Conservation (phyloP, 2,797 vertebrate genomes). For the Lophius americanus region DNA sequence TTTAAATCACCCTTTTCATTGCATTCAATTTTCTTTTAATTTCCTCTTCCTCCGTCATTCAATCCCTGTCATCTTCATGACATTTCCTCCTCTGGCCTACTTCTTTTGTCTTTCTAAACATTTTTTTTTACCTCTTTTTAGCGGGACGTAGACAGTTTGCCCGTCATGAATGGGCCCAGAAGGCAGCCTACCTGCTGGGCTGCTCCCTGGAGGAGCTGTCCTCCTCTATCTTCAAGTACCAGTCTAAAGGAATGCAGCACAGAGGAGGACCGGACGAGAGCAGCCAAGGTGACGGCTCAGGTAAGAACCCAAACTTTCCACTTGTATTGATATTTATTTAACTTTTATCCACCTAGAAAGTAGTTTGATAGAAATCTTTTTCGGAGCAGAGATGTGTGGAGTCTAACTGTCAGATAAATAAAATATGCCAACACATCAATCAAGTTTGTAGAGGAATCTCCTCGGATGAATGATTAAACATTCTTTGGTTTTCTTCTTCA, state of each 20-base stretch:
- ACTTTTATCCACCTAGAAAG: no score
- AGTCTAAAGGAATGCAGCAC: constrained; percentile 90
- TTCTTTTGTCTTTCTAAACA: neutral
- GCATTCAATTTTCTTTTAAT: neutral
- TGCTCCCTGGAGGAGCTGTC: constrained; percentile 95
- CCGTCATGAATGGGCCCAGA: constrained; percentile 97
- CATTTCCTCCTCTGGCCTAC: neutral
- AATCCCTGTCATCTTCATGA: neutral
- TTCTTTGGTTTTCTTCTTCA: no score
- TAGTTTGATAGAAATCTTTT: no score
- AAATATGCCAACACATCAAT: no score
- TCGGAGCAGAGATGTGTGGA: no score
- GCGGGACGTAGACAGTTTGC: constrained; percentile 96
- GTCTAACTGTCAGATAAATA: no score
- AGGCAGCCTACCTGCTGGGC: constrained; percentile 94
- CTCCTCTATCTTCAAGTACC: constrained; percentile 94
- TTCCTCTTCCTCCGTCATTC: neutral
- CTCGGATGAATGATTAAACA: no score
- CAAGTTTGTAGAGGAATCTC: no score
- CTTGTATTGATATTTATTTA: neutral
- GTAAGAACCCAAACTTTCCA: constrained; percentile 63
- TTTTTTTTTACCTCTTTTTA: constrained; percentile 45
- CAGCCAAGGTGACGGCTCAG: constrained; percentile 83
- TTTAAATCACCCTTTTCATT: neutral
- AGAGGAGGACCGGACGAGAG: constrained; percentile 90